phyloP scores from a whole-genome alignment of 2,888 invertebrate genomes.

The Pristionchus mayeri region DNA sequence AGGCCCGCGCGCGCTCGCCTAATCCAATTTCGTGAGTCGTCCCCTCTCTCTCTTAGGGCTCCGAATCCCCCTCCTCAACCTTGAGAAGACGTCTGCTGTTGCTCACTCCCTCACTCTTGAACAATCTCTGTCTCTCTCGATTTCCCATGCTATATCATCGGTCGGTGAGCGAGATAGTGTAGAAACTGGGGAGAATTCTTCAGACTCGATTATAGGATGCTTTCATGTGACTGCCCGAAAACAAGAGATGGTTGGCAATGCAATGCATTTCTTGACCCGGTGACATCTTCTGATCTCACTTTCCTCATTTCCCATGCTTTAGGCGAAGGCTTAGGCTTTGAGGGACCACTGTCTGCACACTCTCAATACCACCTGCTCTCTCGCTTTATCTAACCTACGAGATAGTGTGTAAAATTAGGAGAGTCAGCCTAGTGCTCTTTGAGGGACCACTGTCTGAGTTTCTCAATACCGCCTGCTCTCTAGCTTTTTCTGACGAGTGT shows the following conservation, averaged over 20 bases:
- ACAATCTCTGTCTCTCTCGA: not conserved
- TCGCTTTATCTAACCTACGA: no score
- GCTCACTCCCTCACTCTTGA: not conserved
- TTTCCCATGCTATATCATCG: not conserved
- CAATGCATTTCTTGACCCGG: not conserved
- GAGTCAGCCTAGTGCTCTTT: not conserved
- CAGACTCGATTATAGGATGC: not conserved
- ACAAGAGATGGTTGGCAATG: not conserved
- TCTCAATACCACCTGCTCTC: no score
- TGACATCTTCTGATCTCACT: conserved; percentile 84
- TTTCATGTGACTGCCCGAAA: not conserved
- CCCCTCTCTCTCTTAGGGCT: not conserved
- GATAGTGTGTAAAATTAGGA: no score
- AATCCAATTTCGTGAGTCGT: conserved; percentile 16
- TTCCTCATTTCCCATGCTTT: not conserved
- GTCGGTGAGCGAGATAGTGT: not conserved
- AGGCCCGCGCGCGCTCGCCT: no score
- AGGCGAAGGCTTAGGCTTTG: not conserved
- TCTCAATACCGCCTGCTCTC: no score
- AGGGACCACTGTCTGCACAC: not conserved
- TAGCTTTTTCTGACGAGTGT: not conserved
- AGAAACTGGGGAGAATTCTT: not conserved
- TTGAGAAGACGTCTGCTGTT: not conserved
- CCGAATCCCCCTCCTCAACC: not conserved
- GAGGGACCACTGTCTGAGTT: no score